phyloP scores from a whole-genome alignment of 1,140 invertebrate genomes.

The Neuroterus valhalla region DNA sequence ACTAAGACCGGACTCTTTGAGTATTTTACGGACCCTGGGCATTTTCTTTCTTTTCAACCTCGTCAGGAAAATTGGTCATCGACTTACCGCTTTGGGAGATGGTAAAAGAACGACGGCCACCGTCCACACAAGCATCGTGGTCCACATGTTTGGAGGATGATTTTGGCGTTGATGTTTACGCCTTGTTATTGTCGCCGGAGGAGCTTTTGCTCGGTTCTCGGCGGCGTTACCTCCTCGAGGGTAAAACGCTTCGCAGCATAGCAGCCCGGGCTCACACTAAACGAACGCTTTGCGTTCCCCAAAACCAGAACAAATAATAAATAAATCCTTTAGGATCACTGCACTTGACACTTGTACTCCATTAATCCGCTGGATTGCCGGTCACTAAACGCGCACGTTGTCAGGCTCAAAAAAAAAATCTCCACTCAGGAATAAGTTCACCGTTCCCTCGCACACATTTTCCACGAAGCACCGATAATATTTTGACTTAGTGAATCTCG shows the following conservation, averaged over 20 bases:
- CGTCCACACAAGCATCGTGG: slow-evolving; percentile 69
- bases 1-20: no score
- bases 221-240: slow-evolving; percentile 65
- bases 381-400: slow-evolving; percentile 28
- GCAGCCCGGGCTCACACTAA: slow-evolving; percentile 45
- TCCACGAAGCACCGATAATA: slow-evolving; percentile 15
- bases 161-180: slow-evolving; percentile 59
- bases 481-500: not conserved
- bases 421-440: slow-evolving; percentile 39
- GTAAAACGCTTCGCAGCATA: slow-evolving; percentile 62
- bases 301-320: slow-evolving; percentile 1
- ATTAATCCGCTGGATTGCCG: slow-evolving; percentile 36
- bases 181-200: slow-evolving; percentile 51
- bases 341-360: slow-evolving; percentile 54
- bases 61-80: not conserved
- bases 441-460: slow-evolving; percentile 35
- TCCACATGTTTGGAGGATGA: slow-evolving; percentile 69
- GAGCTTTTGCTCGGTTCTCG: slow-evolving; percentile 36
- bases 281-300: not conserved
- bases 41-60: not conserved
- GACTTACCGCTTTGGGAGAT: slow-evolving; percentile 66
- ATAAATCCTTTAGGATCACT: slow-evolving; percentile 36
- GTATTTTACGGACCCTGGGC: slow-evolving; percentile 31
- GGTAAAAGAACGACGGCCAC: slow-evolving; percentile 66
- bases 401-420: slow-evolving; percentile 48